These are phyloP conservation scores for Neostethus bicornis DNA, from an alignment of 2,797 vertebrate species.

Conservation along the genomic window DNA sequence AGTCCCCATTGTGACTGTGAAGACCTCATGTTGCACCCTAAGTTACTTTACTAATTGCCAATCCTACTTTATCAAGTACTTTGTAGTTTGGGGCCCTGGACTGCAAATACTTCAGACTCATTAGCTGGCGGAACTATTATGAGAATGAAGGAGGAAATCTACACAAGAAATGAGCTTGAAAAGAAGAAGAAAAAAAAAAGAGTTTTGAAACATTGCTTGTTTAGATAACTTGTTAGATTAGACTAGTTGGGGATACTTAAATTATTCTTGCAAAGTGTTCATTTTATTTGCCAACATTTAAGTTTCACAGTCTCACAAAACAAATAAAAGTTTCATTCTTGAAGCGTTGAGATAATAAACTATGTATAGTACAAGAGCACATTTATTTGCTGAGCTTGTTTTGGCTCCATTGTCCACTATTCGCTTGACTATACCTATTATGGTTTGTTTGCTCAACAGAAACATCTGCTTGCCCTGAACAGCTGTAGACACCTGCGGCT, in stretches of 20 bases:
- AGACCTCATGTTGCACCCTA: neutral
- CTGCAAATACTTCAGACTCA: neutral
- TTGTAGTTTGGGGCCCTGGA: neutral
- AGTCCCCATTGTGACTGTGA: neutral
- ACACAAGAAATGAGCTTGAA: neutral
- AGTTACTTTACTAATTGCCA: neutral
- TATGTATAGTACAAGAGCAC: neutral
- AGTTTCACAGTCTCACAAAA: neutral
- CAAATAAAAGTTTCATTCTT: neutral
- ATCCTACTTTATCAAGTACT: neutral
- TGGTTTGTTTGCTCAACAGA: slow-evolving; percentile 1
- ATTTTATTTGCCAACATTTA: neutral
- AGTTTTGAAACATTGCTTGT: neutral
- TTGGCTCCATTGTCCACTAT: neutral
- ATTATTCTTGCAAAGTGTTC: neutral
- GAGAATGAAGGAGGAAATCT: neutral
- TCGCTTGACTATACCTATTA: neutral
- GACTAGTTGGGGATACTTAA: neutral
- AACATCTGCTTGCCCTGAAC: neutral
- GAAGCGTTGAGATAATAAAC: neutral
- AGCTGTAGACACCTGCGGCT: neutral
- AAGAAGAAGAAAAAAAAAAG: neutral
- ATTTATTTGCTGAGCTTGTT: neutral
- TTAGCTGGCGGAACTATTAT: neutral
- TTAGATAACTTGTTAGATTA: neutral